phyloP scores from a whole-genome alignment of 2,888 invertebrate species.

The Pecten maximus region DNA sequence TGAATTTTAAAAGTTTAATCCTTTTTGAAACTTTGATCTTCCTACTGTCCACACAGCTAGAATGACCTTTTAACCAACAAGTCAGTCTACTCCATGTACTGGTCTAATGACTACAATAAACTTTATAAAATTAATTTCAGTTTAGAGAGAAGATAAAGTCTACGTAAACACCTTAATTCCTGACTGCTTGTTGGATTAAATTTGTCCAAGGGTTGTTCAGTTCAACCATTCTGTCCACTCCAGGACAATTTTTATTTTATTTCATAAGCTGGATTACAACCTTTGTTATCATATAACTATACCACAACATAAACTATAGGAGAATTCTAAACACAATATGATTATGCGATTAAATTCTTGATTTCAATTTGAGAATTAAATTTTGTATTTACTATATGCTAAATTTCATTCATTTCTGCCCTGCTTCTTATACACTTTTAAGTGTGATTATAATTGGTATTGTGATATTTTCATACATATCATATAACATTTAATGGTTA shows the following conservation, averaged over 20 bases:
- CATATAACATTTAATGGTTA: no score
- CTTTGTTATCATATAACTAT: background rate
- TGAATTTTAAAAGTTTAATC: background rate
- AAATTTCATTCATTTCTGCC: no score
- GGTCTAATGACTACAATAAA: background rate
- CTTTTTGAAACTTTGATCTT: background rate
- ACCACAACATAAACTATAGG: background rate
- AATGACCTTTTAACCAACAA: background rate
- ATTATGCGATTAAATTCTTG: background rate
- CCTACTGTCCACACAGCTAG: background rate
- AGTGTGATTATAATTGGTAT: no score
- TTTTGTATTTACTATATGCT: no score
- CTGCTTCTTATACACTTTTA: no score
- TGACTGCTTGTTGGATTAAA: background rate
- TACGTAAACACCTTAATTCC: background rate
- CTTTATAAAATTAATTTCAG: background rate
- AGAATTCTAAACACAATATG: background rate
- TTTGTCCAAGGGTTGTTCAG: background rate
- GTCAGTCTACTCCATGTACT: background rate
- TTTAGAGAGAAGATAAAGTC: background rate
- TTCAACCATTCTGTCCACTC: background rate
- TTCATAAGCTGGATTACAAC: background rate
- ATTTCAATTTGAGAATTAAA: background rate
- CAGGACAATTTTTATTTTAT: constrained; percentile 30
- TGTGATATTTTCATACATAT: no score